A percentile compares a stretch with the other conserved stretches of the same genome.
Conservation (phyloP, 2,113 vertebrate genomes). For the Xiphophorus maculatus region DNA sequence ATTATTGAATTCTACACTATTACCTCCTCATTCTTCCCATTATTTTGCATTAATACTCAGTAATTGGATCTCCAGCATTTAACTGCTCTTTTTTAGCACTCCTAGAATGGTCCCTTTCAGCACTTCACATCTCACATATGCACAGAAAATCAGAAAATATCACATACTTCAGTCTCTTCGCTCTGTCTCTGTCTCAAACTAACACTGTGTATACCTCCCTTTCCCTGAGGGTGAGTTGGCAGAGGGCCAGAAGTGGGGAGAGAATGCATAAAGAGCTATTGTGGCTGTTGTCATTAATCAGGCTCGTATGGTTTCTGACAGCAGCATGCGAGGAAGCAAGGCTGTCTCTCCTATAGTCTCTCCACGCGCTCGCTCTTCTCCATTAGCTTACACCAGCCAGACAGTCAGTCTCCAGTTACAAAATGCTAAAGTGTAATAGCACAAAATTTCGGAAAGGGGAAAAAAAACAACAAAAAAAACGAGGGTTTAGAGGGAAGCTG, state of each 20-base stretch:
- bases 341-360: constrained; percentile 69
- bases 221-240: constrained; percentile 76
- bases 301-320: constrained; percentile 80
- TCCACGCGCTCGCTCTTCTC: constrained; percentile 61
- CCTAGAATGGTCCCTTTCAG: constrained; percentile 10
- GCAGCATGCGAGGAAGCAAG: constrained; percentile 74
- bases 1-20: constrained; percentile 14
- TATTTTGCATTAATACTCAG: constrained; percentile 47
- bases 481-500: constrained; percentile 31
- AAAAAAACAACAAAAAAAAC: background rate
- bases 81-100: constrained; percentile 65
- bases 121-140: constrained; percentile 36
- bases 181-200: constrained; percentile 18
- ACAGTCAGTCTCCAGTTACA: constrained; percentile 71
- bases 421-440: constrained; percentile 64
- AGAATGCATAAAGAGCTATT: constrained; percentile 78
- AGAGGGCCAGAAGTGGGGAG: constrained; percentile 66
- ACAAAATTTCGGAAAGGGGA: constrained; percentile 68
- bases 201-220: constrained; percentile 55
- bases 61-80: constrained; percentile 61
- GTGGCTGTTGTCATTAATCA: constrained; percentile 82
- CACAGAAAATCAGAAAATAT: constrained; percentile 57
- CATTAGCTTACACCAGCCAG: constrained; percentile 72
- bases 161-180: constrained; percentile 57
- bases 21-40: constrained; percentile 25